Conservation (phyloP, 2,888 invertebrate species). For the Ceriagrion tenellum region DNA sequence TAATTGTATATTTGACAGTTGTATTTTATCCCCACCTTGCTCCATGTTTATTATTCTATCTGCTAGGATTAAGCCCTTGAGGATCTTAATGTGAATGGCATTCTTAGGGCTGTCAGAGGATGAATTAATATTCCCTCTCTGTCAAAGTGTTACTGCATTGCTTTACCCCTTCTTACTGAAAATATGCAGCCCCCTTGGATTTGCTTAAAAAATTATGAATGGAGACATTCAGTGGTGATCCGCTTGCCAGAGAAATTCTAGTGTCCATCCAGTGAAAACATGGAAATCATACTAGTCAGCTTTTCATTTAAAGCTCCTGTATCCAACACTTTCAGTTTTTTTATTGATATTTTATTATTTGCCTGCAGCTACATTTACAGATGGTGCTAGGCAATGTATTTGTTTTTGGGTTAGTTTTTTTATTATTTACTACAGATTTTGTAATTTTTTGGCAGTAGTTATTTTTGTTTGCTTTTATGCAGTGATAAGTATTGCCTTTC, state of each 20-base stretch:
- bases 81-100: not conserved
- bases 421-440: not conserved
- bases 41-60: not conserved
- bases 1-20: not conserved
- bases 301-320: not conserved
- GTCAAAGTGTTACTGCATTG: not conserved
- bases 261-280: not conserved
- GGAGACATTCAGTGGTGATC: not conserved
- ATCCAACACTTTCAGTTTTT: not conserved
- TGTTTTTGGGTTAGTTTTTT: not conserved
- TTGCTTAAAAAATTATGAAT: not conserved
- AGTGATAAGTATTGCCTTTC: not conserved
- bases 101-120: not conserved
- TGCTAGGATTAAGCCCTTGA: not conserved
- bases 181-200: not conserved
- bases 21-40: not conserved
- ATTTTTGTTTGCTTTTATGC: not conserved
- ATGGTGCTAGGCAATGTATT: not conserved
- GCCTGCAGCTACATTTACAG: not conserved
- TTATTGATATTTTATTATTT: not conserved
- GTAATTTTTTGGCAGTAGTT: not conserved
- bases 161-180: not conserved
- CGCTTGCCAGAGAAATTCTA: not conserved
- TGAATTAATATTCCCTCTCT: not conserved
- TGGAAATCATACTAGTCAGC: not conserved